Evolutionary conservation across 1,140 invertebrate genomes (phyloP), one percentile per base, ranked within the genome.

Genomic region (Nasonia giraulti): DNA sequence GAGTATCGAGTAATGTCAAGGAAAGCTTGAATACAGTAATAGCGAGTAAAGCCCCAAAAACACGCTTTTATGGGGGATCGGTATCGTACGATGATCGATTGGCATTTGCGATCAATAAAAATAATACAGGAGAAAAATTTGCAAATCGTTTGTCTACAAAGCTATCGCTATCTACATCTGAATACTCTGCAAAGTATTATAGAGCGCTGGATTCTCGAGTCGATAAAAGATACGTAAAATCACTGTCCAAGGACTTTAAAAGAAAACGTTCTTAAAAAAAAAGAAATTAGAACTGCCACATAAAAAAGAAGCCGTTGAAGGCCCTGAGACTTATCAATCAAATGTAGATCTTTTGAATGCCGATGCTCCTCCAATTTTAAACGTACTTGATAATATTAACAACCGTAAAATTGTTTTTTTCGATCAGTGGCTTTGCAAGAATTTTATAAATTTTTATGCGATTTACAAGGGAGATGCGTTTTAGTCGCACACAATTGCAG

Each of bases 1-100:
- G 73, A 14, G 78, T 62, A 47, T 85, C 79, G 12, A 85, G 78
- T 68, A 85, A 85, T 81, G 71, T 33, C n/a, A 81, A 76, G n/a
- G n/a, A n/a, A n/a, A n/a, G n/a, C n/a, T 68, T 85, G 17, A 80
- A 85, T 74, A 68, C 2, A 55, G 44, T 14, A 20, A 75, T 76
- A 37, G 50, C 47, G 6, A 85, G 78, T 44, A 82, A 76, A 81
- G 40, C 80, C 23, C 44, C 47, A 79, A 85, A 76, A 85, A n/a
- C n/a, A 33, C 23, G 77, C 1, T 33, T 14, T 17, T 79, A 79
- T 66, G 77, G 55, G 2, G n/a, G 17, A 7, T 55, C 47, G 20
- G 3, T 37, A 69, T 81, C 79, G 50, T 47, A 47, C 27, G 62
- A 68, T 23, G 17, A 12, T 47, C 12, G 68, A 27, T 47, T 47